Evolutionary conservation across 2,888 invertebrate species (phyloP).

Genomic region (Barypeithes pellucidus): DNA sequence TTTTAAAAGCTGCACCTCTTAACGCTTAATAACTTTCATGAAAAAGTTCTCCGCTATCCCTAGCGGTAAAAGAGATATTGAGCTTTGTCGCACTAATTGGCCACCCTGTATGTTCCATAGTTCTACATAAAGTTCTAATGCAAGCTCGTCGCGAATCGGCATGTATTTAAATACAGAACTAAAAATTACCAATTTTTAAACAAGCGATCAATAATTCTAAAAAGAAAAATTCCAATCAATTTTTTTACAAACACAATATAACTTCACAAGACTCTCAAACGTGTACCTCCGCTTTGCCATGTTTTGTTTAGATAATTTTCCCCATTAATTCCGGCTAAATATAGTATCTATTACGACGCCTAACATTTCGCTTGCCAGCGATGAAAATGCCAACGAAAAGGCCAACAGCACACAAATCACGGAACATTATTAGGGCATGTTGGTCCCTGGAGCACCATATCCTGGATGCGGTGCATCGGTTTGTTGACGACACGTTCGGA

Average conservation of each 20-base stretch:
- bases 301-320: slow-evolving; percentile 18
- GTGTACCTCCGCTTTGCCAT: not conserved
- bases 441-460: slow-evolving; percentile 21
- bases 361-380: slow-evolving; percentile 36
- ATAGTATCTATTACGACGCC: slow-evolving; percentile 37
- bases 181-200: too few relatives aligned
- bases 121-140: too few relatives aligned
- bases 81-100: too few relatives aligned
- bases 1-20: too few relatives aligned
- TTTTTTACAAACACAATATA: not conserved
- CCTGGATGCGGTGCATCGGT: not conserved
- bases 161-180: too few relatives aligned
- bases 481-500: not conserved
- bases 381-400: slow-evolving; percentile 43
- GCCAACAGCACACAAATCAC: slow-evolving; percentile 38
- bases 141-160: too few relatives aligned
- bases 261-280: not conserved
- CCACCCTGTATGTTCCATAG: too few relatives aligned
- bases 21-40: too few relatives aligned
- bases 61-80: too few relatives aligned
- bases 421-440: slow-evolving; percentile 30
- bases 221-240: too few relatives aligned
- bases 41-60: too few relatives aligned
- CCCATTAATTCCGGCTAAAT: slow-evolving; percentile 30
- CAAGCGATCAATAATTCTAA: too few relatives aligned